These are phyloP conservation scores for Drosophila cardini DNA, from an alignment of 1,140 invertebrate species.

Conservation along the genomic window DNA sequence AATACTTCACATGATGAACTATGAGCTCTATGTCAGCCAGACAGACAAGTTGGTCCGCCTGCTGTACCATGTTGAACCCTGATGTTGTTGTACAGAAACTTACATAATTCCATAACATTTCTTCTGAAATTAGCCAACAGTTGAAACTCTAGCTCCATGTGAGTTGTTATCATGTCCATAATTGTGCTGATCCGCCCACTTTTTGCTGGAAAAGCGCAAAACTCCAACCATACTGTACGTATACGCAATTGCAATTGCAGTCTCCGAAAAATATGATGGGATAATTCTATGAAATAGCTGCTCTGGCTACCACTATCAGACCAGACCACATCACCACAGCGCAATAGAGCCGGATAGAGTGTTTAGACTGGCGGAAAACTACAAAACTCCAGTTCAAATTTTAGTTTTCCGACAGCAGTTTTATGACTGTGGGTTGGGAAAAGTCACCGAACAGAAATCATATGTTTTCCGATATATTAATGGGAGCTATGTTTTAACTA, in stretches of 20 bases:
- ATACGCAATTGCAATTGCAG: conserved; percentile 14
- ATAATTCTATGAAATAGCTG: conserved; percentile 64
- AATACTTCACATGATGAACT: conserved; percentile 70
- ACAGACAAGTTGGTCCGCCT: conserved; percentile 22
- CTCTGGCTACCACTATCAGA: conserved; percentile 34
- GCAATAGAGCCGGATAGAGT: conserved; percentile 1
- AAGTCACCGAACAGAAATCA: not conserved
- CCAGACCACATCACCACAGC: conserved; percentile 16
- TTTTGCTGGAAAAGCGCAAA: not conserved
- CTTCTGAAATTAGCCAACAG: conserved; percentile 71
- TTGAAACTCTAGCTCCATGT: conserved; percentile 9
- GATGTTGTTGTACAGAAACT: not conserved
- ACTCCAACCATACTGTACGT: not conserved
- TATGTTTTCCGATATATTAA: not conserved
- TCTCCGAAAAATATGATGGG: conserved; percentile 66
- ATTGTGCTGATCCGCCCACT: conserved; percentile 20
- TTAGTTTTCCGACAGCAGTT: conserved; percentile 49
- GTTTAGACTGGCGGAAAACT: conserved; percentile 2
- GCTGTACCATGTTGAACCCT: conserved; percentile 7
- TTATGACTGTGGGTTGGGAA: conserved; percentile 39
- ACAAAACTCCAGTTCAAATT: conserved; percentile 4
- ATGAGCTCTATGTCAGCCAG: conserved; percentile 42
- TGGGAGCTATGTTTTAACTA: too few relatives aligned
- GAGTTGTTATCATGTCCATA: conserved; percentile 24
- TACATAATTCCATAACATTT: conserved; percentile 68